phyloP scores from a whole-genome alignment of 2,888 invertebrate genomes.

The Caenorhabditis afra region DNA sequence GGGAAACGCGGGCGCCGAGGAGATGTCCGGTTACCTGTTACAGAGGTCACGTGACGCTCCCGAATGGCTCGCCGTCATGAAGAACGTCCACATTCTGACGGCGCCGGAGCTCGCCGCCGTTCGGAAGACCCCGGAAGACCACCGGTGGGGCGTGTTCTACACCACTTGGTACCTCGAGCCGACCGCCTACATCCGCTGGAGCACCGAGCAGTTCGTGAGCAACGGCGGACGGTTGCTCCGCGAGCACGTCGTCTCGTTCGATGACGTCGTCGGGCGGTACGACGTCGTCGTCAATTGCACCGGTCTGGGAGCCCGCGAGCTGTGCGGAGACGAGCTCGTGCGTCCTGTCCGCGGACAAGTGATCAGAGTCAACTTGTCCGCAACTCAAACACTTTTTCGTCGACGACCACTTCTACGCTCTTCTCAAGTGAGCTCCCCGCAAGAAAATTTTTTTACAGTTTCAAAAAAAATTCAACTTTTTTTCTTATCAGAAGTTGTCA shows the following conservation, averaged over 20 bases:
- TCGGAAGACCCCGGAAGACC: slow-evolving; percentile 16
- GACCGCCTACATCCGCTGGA: slow-evolving; percentile 59
- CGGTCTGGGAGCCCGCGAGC: slow-evolving; percentile 85
- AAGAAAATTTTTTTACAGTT: too few species aligned
- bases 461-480: too few species aligned
- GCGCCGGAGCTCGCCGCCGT: slow-evolving; percentile 21
- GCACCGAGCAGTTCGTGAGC: slow-evolving; percentile 51
- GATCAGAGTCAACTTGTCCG: slow-evolving; percentile 80
- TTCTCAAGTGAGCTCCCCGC: slow-evolving; percentile 86
- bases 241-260: slow-evolving; percentile 32
- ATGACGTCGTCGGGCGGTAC: slow-evolving; percentile 40
- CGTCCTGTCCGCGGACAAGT: slow-evolving; percentile 84
- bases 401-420: slow-evolving; percentile 86
- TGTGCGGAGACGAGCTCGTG: slow-evolving; percentile 84
- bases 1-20: slow-evolving; percentile 47
- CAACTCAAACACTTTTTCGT: slow-evolving; percentile 84
- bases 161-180: slow-evolving; percentile 68
- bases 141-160: slow-evolving; percentile 56
- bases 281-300: slow-evolving; percentile 88
- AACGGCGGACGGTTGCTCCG: slow-evolving; percentile 57
- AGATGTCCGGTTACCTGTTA: slow-evolving; percentile 57
- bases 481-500: too few species aligned
- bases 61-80: slow-evolving; percentile 58
- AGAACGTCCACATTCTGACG: slow-evolving; percentile 45
- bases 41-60: slow-evolving; percentile 23